Conservation (phyloP, 2,797 vertebrate species). For the Typhlichthys eigenmanni region DNA sequence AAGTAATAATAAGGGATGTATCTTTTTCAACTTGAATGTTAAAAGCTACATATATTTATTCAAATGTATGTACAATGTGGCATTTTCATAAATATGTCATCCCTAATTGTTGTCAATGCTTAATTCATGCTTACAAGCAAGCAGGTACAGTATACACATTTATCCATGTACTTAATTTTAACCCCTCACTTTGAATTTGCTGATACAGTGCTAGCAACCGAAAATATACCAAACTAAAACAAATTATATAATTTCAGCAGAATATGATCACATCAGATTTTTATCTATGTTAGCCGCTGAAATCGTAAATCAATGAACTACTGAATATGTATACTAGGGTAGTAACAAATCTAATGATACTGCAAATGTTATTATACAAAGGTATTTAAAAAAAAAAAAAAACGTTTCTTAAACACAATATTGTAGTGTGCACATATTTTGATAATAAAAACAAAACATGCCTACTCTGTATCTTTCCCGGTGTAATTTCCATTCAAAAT, state of each 20-base stretch:
- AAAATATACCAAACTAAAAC: conserved; percentile 19
- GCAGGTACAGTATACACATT: conserved; percentile 2
- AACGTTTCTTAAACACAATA: not conserved
- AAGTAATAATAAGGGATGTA: conserved; percentile 20
- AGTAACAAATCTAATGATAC: conserved; percentile 24
- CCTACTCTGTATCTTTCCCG: not conserved
- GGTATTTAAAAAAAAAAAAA: conserved; percentile 3
- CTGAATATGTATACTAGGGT: conserved; percentile 19
- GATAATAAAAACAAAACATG: conserved; percentile 24
- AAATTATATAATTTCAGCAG: conserved; percentile 16
- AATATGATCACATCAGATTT: conserved; percentile 16
- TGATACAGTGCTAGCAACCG: conserved; percentile 19
- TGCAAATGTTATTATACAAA: conserved; percentile 25
- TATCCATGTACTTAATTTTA: too few species aligned
- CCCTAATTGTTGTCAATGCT: conserved; percentile 47
- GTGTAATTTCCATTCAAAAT: conserved; percentile 22
- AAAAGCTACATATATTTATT: conserved; percentile 52
- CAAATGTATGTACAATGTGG: conserved; percentile 78
- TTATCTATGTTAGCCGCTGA: not conserved
- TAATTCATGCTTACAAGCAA: conserved; percentile 52
- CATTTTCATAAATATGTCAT: conserved; percentile 72
- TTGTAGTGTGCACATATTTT: conserved; percentile 20
- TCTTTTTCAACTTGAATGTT: conserved; percentile 67
- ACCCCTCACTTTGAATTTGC: conserved; percentile 34
- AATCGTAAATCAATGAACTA: conserved; percentile 6